Evolutionary conservation across 2,113 vertebrate genomes (phyloP).

Genomic region (Syngnathus floridae): DNA sequence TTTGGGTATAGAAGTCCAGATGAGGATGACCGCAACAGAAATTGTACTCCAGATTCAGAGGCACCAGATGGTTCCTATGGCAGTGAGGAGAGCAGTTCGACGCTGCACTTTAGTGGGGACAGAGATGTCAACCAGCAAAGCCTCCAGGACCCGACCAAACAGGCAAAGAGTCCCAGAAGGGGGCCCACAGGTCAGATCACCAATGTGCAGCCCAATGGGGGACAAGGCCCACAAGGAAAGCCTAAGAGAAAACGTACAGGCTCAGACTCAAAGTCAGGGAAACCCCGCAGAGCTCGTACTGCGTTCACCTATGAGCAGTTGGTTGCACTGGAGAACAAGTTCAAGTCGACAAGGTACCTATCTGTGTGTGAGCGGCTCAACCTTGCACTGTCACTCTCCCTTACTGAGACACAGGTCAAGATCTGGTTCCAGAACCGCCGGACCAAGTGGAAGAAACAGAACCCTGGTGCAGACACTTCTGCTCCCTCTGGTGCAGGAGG

Average conservation of each 20-base stretch:
- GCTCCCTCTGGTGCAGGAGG: conserved; percentile 75
- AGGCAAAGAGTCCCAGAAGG: conserved; percentile 57
- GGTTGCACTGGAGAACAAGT: conserved; percentile 92
- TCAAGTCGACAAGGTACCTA: conserved; percentile 90
- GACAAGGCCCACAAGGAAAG: conserved; percentile 62
- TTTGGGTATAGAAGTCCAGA: conserved; percentile 73
- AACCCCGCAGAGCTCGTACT: conserved; percentile 86
- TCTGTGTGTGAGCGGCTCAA: conserved; percentile 90
- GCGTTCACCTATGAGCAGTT: conserved; percentile 96
- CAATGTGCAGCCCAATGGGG: conserved; percentile 41
- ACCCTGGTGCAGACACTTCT: conserved; percentile 88
- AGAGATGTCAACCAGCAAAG: conserved; percentile 55
- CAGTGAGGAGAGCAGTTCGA: conserved; percentile 76
- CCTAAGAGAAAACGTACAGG: conserved; percentile 87
- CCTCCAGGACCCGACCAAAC: conserved; percentile 58
- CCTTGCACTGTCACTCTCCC: conserved; percentile 84
- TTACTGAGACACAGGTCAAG: conserved; percentile 91
- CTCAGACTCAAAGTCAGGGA: conserved; percentile 89
- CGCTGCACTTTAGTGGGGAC: conserved; percentile 51
- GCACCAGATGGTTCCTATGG: conserved; percentile 70
- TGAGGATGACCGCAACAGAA: conserved; percentile 67
- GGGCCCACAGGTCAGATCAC: conserved; percentile 28
- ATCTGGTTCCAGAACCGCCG: conserved; percentile 94
- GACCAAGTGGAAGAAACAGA: conserved; percentile 96
- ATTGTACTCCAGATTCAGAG: conserved; percentile 73